Evolutionary conservation across 2,113 vertebrate species (phyloP), one percentile per base, ranked within the genome.

Genomic region (Corythornis vintsioides): DNA sequence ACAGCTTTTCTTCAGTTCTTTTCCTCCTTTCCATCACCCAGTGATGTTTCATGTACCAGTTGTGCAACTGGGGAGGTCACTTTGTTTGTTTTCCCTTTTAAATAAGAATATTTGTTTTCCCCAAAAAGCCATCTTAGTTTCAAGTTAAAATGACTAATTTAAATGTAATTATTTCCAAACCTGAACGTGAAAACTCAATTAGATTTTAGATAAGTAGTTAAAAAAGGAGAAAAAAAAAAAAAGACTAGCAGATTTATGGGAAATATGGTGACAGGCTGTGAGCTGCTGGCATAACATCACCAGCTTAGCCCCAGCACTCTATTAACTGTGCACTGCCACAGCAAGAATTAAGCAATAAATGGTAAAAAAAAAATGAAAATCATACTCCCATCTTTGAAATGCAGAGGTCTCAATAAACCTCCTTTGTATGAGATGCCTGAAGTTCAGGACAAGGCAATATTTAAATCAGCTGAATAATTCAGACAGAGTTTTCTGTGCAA

Each of bases 401-500:
- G 56, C 61, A 80, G 79, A 86, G 38, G 40, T 61, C 80, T 85
- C 92, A 86, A 82, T 4, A 82, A 95, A 94, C 70, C 70, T 82
- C 60, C 66, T 84, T 56, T 93, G 92, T 82, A 55, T 22, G 42
- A 94, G 48, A 35, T 86, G 80, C 55, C 50, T 94, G 84, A 71
- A 52, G 76, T 25, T 73, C 61, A 83, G 60, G 63, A 70, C 9
- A 26, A 40, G 86, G 90, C 92, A 90, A 93, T 56, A 92, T 63
- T 77, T 92, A 95, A 96, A 92, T 89, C 53, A 93, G 22, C 3
- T 89, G 86, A 96, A 79, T 95, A 84, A 97, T 87, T 96, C 83
- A 92, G 90, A 88, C 22, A 1, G 8, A 92, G 64, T 11, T 82
- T 40, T 40, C 94, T 81, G 84, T 57, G 53, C 64, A 94, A 78